Percentiles rank a stretch among this genome's conserved stretches.
phyloP scores from a whole-genome alignment of 1,140 invertebrate genomes.

The Steinernema feltiae region DNA sequence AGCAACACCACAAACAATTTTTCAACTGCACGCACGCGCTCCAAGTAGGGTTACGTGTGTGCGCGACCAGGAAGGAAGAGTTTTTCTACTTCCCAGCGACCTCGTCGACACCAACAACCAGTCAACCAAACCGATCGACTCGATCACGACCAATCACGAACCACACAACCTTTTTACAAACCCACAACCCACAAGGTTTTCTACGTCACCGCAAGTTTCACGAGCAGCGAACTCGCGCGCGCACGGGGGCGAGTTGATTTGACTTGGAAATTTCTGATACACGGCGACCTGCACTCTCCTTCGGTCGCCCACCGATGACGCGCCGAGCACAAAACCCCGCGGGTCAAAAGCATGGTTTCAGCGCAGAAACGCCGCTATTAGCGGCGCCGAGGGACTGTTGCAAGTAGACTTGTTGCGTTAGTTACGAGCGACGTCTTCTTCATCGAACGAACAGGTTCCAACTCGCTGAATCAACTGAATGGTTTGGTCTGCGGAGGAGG shows the following conservation, averaged over 20 bases:
- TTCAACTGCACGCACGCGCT: neutral
- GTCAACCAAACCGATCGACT: neutral
- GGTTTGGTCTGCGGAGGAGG: neutral
- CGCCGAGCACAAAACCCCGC: too few relatives aligned
- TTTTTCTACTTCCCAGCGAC: slow-evolving; percentile 7
- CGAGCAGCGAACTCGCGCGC: too few relatives aligned
- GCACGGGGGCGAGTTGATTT: too few relatives aligned
- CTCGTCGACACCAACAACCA: slow-evolving; percentile 9
- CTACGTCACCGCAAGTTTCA: too few relatives aligned
- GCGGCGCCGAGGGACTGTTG: too few relatives aligned
- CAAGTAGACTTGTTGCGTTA: neutral
- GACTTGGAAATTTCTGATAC: too few relatives aligned
- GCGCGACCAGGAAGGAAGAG: slow-evolving; percentile 3
- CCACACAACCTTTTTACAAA: neutral
- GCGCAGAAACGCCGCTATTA: too few relatives aligned
- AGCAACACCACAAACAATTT: neutral
- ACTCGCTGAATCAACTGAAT: neutral
- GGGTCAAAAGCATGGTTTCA: too few relatives aligned
- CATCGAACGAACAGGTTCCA: neutral
- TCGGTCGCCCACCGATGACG: too few relatives aligned
- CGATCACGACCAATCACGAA: neutral
- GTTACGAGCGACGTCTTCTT: neutral
- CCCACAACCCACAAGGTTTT: neutral
- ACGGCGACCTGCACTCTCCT: too few relatives aligned
- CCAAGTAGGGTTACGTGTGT: neutral